A percentile compares a stretch with the other conserved stretches of the same genome.
These are phyloP conservation scores for Rhinichthys osculus DNA, from an alignment of 2,797 vertebrate genomes.

Conservation along the genomic window DNA sequence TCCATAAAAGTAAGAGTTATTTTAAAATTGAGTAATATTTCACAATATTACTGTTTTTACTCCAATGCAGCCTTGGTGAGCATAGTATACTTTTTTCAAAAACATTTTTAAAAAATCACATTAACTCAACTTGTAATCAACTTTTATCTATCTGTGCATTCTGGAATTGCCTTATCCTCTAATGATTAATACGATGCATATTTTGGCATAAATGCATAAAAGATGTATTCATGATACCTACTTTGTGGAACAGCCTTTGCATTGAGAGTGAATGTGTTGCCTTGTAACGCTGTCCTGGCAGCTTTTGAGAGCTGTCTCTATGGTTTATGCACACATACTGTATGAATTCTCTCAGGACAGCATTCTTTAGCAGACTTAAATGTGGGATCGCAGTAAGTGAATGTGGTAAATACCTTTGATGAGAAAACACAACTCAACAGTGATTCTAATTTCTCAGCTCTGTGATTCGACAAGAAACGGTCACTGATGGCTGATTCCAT, in stretches of 20 bases:
- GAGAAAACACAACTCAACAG: slow-evolving; percentile 31
- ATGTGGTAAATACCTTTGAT: slow-evolving; percentile 1
- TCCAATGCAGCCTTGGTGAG: neutral
- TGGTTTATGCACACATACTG: neutral
- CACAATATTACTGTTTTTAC: neutral
- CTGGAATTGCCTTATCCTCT: neutral
- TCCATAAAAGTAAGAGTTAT: neutral
- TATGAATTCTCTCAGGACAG: neutral
- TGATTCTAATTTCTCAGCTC: slow-evolving; percentile 67
- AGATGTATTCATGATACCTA: neutral
- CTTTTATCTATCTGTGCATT: neutral
- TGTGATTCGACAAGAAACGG: slow-evolving; percentile 67
- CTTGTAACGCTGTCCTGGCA: neutral
- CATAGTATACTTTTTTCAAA: neutral
- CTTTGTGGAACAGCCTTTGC: neutral
- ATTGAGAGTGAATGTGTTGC: neutral
- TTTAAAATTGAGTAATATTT: neutral
- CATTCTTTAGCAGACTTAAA: neutral
- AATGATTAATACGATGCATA: neutral
- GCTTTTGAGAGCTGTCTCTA: neutral
- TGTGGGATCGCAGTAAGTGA: neutral
- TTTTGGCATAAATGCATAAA: neutral
- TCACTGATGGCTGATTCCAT: slow-evolving; percentile 52
- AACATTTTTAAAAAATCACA: neutral
- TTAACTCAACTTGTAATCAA: neutral